These are phyloP conservation scores for Narcine bancroftii DNA, from an alignment of 2,113 vertebrate species.

Conservation along the genomic window DNA sequence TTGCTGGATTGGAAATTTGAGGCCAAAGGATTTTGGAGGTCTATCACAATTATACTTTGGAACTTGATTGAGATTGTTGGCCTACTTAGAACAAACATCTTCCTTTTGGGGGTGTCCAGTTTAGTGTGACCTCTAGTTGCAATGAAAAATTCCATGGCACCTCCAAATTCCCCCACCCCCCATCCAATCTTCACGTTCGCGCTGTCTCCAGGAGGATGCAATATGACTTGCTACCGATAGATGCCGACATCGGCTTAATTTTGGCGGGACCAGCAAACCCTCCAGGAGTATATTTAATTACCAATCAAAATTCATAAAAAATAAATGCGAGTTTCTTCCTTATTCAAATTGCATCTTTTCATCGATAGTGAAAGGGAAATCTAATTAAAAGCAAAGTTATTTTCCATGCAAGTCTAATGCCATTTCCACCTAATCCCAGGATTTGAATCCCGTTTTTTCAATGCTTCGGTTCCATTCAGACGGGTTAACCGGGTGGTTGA, in stretches of 20 bases:
- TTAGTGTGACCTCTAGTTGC: not conserved
- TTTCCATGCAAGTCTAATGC: constrained; percentile 1
- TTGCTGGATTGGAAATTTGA: not conserved
- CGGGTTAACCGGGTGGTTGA: not conserved
- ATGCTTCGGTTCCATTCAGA: not conserved
- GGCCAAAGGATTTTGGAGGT: not conserved
- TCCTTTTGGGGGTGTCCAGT: not conserved
- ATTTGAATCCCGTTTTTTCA: not conserved
- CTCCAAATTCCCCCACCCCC: not conserved
- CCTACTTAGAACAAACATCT: not conserved
- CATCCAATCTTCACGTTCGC: not conserved
- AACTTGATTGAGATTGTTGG: not conserved
- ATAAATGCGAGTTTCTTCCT: not conserved
- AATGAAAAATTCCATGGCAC: not conserved
- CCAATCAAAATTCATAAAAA: constrained; percentile 4
- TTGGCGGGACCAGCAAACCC: not conserved
- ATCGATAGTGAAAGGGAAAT: not conserved
- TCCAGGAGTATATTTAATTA: not conserved
- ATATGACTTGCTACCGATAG: not conserved
- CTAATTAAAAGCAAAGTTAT: not conserved
- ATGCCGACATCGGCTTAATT: constrained; percentile 18
- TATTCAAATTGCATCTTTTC: constrained; percentile 14
- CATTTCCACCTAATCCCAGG: not conserved
- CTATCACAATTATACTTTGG: not conserved
- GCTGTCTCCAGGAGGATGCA: not conserved